Base-by-base conservation (phyloP, 2,888 invertebrate genomes). In the Lypha dubia region DNA sequence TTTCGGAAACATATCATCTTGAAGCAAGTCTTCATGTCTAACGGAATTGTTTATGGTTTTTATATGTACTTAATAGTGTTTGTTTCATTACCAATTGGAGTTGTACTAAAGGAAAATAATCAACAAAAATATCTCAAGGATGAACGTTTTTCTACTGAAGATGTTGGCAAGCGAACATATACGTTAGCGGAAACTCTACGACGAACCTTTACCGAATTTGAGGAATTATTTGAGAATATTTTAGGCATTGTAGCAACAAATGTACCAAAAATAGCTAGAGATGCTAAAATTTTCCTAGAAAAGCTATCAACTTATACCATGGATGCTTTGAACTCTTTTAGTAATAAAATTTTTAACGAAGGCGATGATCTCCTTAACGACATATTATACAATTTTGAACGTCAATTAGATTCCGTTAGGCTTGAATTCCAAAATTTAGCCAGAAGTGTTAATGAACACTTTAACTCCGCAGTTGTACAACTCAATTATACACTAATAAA, bases 401-500 rank as follows among this genome's bases (percentile, higher is more conserved):
- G 60, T 15, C 84, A 88, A 38, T 58, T 90, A 2, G 79, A 80
- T 22, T 70, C 53, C 2, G 82, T 87, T 5, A 87, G 87, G 35
- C 51, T 81, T 5, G 87, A 88, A 58, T 85, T 88, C 32, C 24
- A 87, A 6, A 79, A 82, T 46, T 74, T 89, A 53, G 87, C 88
- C 4, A 46, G 86, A 3, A 68, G 87, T 70, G 83, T 87, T 0
- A 88, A 88, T 38, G 83, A 87, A 11, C 86, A 88, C 51, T 89
- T 89, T 65, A 86, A 88, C 28, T 85, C 76, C 41, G 86, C 87
- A 9, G 87, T 88, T 5, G 71, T 79, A 6, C 85, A 88, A 82
- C 71, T 89, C 1, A 90, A 90, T 85, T 86, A 88, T 65, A 89
- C 88, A 11, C 84, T 90, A 13, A 88, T 89, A 62, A 87, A 88